Percentiles rank a stretch among this genome's conserved stretches.
These are phyloP conservation scores for Trichonephila clavata DNA, from an alignment of 1,140 invertebrate genomes.

Conservation along the genomic window DNA sequence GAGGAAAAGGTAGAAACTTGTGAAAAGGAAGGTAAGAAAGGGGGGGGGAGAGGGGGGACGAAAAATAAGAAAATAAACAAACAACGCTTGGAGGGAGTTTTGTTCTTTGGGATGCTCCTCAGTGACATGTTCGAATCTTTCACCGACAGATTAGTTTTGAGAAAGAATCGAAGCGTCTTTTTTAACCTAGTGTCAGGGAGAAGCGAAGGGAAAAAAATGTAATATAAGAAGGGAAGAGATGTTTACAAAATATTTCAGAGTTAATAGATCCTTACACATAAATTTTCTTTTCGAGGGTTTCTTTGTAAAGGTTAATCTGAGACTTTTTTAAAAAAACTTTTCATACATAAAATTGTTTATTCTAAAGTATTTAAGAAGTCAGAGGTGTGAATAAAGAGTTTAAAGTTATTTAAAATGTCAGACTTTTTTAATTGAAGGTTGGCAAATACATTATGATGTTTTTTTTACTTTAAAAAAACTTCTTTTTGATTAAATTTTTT, in stretches of 20 bases:
- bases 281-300: neutral
- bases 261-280: neutral
- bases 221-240: neutral
- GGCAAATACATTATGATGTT: no score
- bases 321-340: neutral
- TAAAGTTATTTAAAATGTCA: no score
- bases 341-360: no score
- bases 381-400: no score
- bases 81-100: neutral
- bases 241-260: neutral
- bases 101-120: neutral
- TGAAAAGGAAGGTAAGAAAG: neutral
- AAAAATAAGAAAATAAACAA: neutral
- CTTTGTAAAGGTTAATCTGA: neutral
- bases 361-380: no score
- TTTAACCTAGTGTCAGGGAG: no score
- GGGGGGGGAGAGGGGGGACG: no score
- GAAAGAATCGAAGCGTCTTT: neutral
- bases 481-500: no score
- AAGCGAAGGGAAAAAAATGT: no score
- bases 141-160: neutral
- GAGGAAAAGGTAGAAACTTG: neutral
- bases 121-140: conserved; percentile 34
- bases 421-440: no score
- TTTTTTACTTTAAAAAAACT: no score